Evolutionary conservation across 2,888 invertebrate species (phyloP).

Genomic region (Empis livida): DNA sequence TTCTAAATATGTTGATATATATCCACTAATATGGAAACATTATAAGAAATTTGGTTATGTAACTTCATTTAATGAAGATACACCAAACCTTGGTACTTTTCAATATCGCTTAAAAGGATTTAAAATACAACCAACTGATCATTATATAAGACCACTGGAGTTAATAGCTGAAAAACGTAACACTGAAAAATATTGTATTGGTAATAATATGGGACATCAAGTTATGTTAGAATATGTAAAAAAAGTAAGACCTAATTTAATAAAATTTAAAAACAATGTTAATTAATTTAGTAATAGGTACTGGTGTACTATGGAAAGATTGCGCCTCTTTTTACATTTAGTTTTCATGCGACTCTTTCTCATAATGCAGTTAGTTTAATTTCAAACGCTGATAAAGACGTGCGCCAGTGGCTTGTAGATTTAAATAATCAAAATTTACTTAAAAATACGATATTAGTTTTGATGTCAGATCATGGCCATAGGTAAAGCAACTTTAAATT

Average conservation of each 20-base stretch:
- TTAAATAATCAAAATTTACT: constrained; percentile 48
- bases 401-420: constrained; percentile 48
- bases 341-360: constrained; percentile 78
- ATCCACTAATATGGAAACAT: constrained; percentile 79
- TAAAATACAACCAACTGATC: constrained; percentile 74
- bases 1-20: constrained; percentile 55
- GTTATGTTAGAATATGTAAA: constrained; percentile 51
- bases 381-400: constrained; percentile 61
- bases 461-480: constrained; percentile 88
- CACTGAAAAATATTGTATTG: constrained; percentile 49
- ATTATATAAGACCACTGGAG: constrained; percentile 74
- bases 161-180: constrained; percentile 46
- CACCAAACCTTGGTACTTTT: constrained; percentile 72
- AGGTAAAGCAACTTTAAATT: constrained; percentile 41
- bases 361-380: constrained; percentile 76
- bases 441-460: constrained; percentile 67
- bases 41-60: constrained; percentile 55
- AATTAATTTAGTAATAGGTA: too few relatives aligned
- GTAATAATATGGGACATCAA: constrained; percentile 55
- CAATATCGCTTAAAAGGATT: constrained; percentile 85
- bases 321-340: constrained; percentile 65
- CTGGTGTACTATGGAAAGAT: constrained; percentile 48
- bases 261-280: too few relatives aligned
- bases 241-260: constrained; percentile 53
- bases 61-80: constrained; percentile 80